Percentiles rank a stretch among this genome's conserved stretches.
Conservation (phyloP, 2,797 vertebrate genomes). For the Dermochelys coriacea region DNA sequence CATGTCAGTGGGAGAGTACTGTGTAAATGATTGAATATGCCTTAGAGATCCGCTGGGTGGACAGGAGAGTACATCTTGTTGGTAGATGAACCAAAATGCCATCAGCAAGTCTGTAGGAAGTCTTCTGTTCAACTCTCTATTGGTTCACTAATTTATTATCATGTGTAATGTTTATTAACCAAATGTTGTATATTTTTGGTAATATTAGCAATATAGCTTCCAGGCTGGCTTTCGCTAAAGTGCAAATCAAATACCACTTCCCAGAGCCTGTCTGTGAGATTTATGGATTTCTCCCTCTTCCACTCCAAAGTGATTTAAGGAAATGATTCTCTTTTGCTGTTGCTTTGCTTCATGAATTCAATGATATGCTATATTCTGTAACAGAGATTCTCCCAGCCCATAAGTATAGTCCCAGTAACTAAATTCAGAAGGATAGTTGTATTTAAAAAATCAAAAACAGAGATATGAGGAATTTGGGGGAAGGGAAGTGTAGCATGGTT, state of each 20-base stretch:
- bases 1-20: not conserved
- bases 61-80: not conserved
- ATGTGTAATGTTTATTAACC: not conserved
- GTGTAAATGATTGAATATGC: not conserved
- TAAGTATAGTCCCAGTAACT: conserved; percentile 7
- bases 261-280: conserved; percentile 38
- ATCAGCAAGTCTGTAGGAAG: not conserved
- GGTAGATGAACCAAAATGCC: not conserved
- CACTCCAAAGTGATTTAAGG: not conserved
- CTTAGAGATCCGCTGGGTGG: not conserved
- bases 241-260: conserved; percentile 44
- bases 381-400: not conserved
- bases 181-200: not conserved
- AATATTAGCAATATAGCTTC: not conserved
- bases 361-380: not conserved
- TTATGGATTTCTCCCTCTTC: not conserved
- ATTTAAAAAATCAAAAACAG: not conserved
- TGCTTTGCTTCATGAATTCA: conserved; percentile 13
- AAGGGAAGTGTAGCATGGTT: not conserved
- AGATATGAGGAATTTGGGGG: not conserved
- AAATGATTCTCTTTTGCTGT: not conserved
- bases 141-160: not conserved
- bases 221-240: not conserved
- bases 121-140: not conserved
- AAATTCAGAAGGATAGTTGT: not conserved